These are phyloP conservation scores for Pachyrhynchus sulphureomaculatus DNA, from an alignment of 1,140 invertebrate species.

Conservation along the genomic window DNA sequence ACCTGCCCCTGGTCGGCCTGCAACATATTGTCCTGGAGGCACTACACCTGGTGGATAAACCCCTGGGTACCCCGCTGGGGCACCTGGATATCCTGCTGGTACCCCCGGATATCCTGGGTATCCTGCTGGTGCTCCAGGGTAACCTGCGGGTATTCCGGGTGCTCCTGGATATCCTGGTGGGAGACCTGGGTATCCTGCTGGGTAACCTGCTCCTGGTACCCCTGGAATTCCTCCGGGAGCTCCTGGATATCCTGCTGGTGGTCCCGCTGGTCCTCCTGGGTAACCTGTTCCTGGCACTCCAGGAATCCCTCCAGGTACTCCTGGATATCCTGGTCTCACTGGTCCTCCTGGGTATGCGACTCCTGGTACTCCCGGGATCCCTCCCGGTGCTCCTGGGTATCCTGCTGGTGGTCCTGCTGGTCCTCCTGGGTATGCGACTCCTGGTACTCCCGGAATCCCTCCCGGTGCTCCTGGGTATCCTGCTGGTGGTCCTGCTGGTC, in stretches of 20 bases:
- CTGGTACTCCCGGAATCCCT: constrained; percentile 22
- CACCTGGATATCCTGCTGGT: constrained; percentile 3
- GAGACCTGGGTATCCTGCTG: background rate
- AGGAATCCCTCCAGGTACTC: background rate
- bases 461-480: constrained; percentile 20
- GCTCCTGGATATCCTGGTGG: constrained; percentile 18
- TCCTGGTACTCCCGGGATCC: background rate
- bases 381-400: background rate
- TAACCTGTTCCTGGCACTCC: background rate
- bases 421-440: background rate
- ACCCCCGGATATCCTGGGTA: constrained; percentile 11
- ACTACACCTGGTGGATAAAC: background rate
- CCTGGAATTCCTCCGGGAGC: background rate
- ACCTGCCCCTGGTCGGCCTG: background rate
- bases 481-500: constrained; percentile 16
- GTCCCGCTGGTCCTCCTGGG: constrained; percentile 14
- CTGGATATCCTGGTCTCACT: background rate
- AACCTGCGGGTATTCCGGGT: constrained; percentile 14
- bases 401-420: background rate
- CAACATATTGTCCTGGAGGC: background rate
- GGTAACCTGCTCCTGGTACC: constrained; percentile 15
- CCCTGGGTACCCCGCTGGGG: background rate
- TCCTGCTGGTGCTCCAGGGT: constrained; percentile 3
- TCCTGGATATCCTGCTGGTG: background rate
- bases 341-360: too few relatives aligned